Conservation (phyloP, 2,113 vertebrate species). For the Eolophus roseicapilla region DNA sequence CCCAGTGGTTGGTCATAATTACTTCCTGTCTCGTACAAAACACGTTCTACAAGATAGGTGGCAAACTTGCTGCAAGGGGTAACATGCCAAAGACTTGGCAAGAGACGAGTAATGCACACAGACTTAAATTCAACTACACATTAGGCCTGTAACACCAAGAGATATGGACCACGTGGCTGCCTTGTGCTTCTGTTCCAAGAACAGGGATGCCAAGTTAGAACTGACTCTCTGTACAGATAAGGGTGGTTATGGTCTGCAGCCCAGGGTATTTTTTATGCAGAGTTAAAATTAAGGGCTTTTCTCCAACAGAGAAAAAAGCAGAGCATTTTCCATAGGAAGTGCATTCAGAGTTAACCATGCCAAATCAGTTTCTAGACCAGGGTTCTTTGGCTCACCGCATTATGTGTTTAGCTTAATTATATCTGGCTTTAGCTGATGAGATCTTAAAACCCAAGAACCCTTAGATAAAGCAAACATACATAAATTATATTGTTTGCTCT, state of each 20-base stretch:
- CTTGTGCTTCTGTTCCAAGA: neutral
- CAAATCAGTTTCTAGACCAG: neutral
- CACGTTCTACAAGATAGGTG: too few species aligned
- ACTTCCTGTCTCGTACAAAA: too few species aligned
- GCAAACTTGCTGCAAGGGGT: neutral
- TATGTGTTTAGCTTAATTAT: neutral
- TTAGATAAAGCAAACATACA: neutral
- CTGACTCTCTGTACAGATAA: neutral
- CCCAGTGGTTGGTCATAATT: neutral
- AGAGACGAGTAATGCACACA: neutral
- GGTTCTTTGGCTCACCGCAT: neutral
- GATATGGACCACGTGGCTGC: rapidly evolving
- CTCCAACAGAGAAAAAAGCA: neutral
- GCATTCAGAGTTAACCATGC: neutral
- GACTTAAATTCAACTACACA: rapidly evolving
- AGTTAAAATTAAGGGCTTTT: neutral
- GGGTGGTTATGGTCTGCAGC: neutral
- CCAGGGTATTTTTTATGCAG: neutral
- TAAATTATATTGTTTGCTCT: neutral
- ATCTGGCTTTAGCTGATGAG: neutral
- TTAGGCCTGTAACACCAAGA: neutral
- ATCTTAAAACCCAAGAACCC: neutral
- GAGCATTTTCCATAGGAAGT: neutral
- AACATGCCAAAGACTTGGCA: neutral
- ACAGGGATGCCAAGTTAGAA: neutral